phyloP scores from a whole-genome alignment of 2,888 invertebrate species.

The Nomada fucata region DNA sequence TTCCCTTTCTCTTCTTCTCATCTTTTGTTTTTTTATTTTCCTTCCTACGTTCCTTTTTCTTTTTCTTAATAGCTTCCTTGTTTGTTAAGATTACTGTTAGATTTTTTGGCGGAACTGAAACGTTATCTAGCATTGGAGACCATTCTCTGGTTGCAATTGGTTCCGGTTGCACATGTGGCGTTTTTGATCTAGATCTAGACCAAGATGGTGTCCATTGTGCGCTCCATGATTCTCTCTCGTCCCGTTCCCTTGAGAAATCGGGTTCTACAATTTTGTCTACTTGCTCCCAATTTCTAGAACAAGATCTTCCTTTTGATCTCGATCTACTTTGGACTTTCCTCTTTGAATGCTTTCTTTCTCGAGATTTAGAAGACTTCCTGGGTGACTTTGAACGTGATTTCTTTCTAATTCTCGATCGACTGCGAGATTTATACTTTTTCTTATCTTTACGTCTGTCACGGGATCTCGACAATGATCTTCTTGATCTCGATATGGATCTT shows the following conservation, averaged over 20 bases:
- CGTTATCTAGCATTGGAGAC: slow-evolving; percentile 86
- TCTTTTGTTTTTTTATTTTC: slow-evolving; percentile 83
- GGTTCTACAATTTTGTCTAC: slow-evolving; percentile 73
- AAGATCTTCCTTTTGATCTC: slow-evolving; percentile 72
- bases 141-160: slow-evolving; percentile 80
- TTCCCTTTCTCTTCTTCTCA: slow-evolving; percentile 79
- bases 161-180: slow-evolving; percentile 78
- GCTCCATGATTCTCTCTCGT: slow-evolving; percentile 78
- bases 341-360: slow-evolving; percentile 81
- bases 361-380: slow-evolving; percentile 77
- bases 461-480: slow-evolving; percentile 73
- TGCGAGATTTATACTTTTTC: slow-evolving; percentile 81
- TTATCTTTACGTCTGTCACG: slow-evolving; percentile 78
- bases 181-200: slow-evolving; percentile 86
- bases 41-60: slow-evolving; percentile 85
- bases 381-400: slow-evolving; percentile 78
- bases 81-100: slow-evolving; percentile 87
- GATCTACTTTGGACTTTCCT: slow-evolving; percentile 78
- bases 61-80: slow-evolving; percentile 85
- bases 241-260: slow-evolving; percentile 72
- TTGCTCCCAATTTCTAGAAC: slow-evolving; percentile 80
- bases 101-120: slow-evolving; percentile 85
- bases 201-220: slow-evolving; percentile 86
- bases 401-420: slow-evolving; percentile 79
- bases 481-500: slow-evolving; percentile 70